Percentiles rank a stretch among this genome's conserved stretches.
These are phyloP conservation scores for Nestor notabilis DNA, from an alignment of 2,113 vertebrate genomes.

Conservation along the genomic window DNA sequence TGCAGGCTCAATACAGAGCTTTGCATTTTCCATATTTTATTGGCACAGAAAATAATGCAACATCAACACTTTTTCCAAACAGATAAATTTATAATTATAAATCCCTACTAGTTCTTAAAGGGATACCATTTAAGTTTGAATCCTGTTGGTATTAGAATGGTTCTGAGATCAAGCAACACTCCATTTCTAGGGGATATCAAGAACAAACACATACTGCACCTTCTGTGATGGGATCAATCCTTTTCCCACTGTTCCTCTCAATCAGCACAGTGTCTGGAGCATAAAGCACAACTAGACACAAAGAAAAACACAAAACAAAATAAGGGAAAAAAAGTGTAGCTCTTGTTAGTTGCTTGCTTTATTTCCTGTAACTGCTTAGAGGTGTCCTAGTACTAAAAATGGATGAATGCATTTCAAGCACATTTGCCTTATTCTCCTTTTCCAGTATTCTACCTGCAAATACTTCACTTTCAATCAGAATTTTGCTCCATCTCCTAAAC, in stretches of 20 bases:
- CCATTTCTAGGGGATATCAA: not conserved
- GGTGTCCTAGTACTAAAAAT: not conserved
- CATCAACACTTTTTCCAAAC: not conserved
- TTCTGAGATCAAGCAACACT: not conserved
- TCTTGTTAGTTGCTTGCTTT: not conserved
- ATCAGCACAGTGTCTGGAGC: slow-evolving; percentile 84
- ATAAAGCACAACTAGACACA: slow-evolving; percentile 81
- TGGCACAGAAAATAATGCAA: not conserved
- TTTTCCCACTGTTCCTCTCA: slow-evolving; percentile 84
- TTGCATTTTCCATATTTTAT: not conserved
- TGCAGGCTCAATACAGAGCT: not conserved
- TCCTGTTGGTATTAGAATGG: not conserved
- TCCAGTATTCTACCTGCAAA: not conserved
- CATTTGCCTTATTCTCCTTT: not conserved
- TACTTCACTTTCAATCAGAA: not conserved
- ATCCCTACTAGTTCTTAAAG: not conserved
- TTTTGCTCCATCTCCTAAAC: not conserved
- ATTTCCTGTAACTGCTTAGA: not conserved
- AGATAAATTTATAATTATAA: not conserved
- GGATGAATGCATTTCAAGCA: not conserved
- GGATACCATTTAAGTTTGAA: not conserved
- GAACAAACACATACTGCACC: slow-evolving; percentile 65
- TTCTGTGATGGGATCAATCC: slow-evolving; percentile 83
- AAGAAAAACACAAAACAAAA: not conserved
- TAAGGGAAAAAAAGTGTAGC: not conserved